phyloP scores from a whole-genome alignment of 2,888 invertebrate genomes.

The Apamea anceps region DNA sequence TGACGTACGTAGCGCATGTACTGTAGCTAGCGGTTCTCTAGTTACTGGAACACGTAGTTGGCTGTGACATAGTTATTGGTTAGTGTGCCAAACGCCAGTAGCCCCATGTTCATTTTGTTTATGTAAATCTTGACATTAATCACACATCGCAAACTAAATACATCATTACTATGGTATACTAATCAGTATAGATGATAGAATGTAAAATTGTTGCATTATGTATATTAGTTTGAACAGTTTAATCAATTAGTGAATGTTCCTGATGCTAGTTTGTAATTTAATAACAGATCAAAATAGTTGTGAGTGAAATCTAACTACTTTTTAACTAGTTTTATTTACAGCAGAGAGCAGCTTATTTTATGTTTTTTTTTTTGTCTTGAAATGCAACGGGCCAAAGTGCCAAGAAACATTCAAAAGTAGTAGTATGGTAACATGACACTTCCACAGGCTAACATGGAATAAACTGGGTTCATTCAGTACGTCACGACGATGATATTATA shows the following conservation, averaged over 20 bases:
- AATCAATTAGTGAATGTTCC: conserved; percentile 81
- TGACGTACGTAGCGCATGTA: conserved; percentile 47
- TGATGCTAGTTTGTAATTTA: conserved; percentile 77
- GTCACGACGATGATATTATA: conserved; percentile 10
- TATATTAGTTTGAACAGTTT: conserved; percentile 76
- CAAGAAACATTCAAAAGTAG: conserved; percentile 14
- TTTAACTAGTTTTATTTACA: conserved; percentile 67
- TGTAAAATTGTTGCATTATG: conserved; percentile 72
- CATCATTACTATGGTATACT: conserved; percentile 43
- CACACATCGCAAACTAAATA: conserved; percentile 34
- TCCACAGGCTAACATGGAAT: not conserved
- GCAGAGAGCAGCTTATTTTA: conserved; percentile 68
- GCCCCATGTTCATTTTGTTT: conserved; percentile 41
- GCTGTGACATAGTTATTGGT: conserved; percentile 52
- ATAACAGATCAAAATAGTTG: conserved; percentile 79
- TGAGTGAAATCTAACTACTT: conserved; percentile 68
- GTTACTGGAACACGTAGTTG: conserved; percentile 46
- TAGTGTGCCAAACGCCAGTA: conserved; percentile 37
- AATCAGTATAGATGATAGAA: conserved; percentile 68
- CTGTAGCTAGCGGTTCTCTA: conserved; percentile 40
- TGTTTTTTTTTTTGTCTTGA: conserved; percentile 59
- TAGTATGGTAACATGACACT: conserved; percentile 1
- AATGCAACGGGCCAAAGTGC: conserved; percentile 41
- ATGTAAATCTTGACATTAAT: conserved; percentile 48
- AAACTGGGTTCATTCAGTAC: conserved; percentile 28